phyloP scores from a whole-genome alignment of 1,140 invertebrate genomes.

The Plectus sambesii region DNA sequence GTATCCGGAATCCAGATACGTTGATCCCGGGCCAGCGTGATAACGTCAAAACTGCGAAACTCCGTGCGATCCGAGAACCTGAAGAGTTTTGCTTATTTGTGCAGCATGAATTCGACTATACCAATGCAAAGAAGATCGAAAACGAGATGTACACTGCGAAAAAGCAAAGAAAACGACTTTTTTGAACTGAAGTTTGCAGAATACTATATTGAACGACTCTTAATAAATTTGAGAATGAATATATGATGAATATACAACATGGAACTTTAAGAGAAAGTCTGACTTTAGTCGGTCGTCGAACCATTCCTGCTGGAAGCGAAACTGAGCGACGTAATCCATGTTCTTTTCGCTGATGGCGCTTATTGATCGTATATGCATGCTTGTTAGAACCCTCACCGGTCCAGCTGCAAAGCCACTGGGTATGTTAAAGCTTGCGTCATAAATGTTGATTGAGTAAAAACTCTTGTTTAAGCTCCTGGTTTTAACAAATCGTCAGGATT shows the following conservation, averaged over 20 bases:
- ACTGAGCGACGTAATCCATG: slow-evolving; percentile 45
- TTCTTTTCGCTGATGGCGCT: slow-evolving; percentile 41
- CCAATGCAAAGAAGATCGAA: too few species aligned
- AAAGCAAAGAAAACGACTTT: not conserved
- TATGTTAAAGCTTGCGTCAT: too few species aligned
- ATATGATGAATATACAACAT: too few species aligned
- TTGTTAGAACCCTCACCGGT: slow-evolving; percentile 37
- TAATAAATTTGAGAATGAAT: too few species aligned
- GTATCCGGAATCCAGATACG: slow-evolving; percentile 86
- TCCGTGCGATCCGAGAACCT: slow-evolving; percentile 28
- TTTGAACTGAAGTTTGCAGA: not conserved
- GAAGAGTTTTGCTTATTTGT: too few species aligned
- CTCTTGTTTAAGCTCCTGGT: too few species aligned
- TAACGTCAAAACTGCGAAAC: slow-evolving; percentile 53
- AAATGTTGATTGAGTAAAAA: slow-evolving; percentile 14
- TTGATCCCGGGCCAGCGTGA: slow-evolving; percentile 80
- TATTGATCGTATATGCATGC: slow-evolving; percentile 36
- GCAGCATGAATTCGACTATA: too few species aligned
- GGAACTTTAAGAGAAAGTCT: too few species aligned
- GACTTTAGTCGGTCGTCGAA: slow-evolving; percentile 39
- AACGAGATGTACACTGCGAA: too few species aligned
- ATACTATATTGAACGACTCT: too few species aligned
- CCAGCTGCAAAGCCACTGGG: slow-evolving; percentile 31
- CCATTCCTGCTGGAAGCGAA: slow-evolving; percentile 44
- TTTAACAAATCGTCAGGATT: too few species aligned